These are phyloP conservation scores for Apotomis capreana DNA, from an alignment of 2,888 invertebrate species.

Conservation along the genomic window DNA sequence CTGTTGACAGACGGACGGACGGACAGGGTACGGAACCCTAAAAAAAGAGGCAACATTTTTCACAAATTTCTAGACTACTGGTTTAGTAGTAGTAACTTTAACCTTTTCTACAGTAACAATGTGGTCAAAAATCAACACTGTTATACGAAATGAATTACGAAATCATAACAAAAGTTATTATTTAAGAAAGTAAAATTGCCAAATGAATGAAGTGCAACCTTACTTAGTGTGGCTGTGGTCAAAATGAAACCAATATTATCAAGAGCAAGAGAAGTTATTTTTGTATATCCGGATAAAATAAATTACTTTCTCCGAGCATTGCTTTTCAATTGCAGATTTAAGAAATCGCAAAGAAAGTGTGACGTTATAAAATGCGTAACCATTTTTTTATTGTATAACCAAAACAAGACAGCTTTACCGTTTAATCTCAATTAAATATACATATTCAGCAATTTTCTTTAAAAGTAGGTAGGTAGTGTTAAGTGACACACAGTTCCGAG, in stretches of 20 bases:
- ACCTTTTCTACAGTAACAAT: no score
- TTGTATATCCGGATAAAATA: conserved; percentile 1
- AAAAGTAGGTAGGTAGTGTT: background rate
- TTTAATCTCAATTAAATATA: background rate
- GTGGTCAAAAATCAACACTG: no score
- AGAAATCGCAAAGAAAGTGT: conserved; percentile 33
- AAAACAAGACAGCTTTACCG: background rate
- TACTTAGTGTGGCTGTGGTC: background rate
- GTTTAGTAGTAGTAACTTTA: no score
- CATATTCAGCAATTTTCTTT: background rate
- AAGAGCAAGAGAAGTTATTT: background rate
- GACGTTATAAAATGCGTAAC: conserved; percentile 27
- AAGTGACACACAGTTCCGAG: no score
- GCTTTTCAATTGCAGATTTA: conserved; percentile 28
- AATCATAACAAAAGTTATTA: no score
- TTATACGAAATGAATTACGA: no score
- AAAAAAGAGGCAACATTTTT: no score
- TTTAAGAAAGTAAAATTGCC: background rate
- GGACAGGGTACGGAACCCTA: no score
- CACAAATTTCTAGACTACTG: no score
- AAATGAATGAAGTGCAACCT: background rate
- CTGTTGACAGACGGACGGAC: no score
- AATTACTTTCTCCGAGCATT: conserved; percentile 29
- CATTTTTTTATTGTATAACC: conserved; percentile 9
- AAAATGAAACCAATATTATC: conserved; percentile 3